Conservation (phyloP, 2,888 invertebrate species). For the Xestoiulus laeticollis region DNA sequence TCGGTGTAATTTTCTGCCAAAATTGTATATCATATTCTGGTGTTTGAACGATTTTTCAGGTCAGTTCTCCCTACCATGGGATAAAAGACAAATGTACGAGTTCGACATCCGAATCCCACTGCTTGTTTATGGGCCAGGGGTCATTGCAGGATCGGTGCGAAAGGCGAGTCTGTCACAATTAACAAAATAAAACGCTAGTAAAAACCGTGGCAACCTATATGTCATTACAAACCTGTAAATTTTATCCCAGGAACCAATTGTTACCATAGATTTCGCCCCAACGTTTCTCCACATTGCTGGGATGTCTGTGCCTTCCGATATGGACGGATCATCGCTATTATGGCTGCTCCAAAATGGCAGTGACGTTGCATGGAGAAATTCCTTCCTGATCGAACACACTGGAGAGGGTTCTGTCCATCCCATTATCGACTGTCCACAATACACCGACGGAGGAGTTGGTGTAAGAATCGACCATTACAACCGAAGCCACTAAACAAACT, state of each 20-base stretch:
- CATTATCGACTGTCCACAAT: constrained; percentile 74
- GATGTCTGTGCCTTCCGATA: constrained; percentile 65
- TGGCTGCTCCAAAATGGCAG: constrained; percentile 59
- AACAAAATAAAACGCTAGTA: neutral
- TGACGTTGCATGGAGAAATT: constrained; percentile 64
- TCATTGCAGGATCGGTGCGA: constrained; percentile 63
- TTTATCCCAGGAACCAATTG: constrained; percentile 69
- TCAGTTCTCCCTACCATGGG: constrained; percentile 86
- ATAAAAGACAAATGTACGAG: constrained; percentile 91
- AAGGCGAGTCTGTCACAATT: constrained; percentile 56
- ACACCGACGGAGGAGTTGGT: constrained; percentile 67
- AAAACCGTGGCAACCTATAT: neutral
- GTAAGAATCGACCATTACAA: neutral
- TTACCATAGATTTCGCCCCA: constrained; percentile 84
- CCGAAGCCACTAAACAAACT: neutral
- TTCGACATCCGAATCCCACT: constrained; percentile 87
- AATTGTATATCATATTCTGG: too few species aligned
- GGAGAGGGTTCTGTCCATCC: constrained; percentile 75
- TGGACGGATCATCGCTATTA: constrained; percentile 74
- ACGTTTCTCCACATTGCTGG: constrained; percentile 81
- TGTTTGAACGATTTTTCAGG: constrained; percentile 69
- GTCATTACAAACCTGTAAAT: neutral
- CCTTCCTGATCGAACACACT: constrained; percentile 80
- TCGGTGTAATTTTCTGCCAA: neutral
- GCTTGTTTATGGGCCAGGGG: constrained; percentile 78